A percentile compares a stretch with the other conserved stretches of the same genome.
phyloP scores from a whole-genome alignment of 2,113 vertebrate genomes.

The Dolichotis patagonum region DNA sequence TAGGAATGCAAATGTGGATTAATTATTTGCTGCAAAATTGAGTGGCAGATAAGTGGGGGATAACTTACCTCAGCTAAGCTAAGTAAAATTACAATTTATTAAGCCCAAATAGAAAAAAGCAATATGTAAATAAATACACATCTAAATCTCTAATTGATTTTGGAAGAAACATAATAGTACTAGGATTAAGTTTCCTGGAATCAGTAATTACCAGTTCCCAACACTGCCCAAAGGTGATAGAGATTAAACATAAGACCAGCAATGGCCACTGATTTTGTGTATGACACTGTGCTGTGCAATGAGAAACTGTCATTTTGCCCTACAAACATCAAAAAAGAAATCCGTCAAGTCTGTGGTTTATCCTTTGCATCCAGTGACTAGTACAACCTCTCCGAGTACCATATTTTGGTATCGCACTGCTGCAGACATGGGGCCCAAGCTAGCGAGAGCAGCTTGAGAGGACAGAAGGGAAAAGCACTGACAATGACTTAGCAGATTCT shows the following conservation, averaged over 20 bases:
- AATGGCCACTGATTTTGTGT: background rate
- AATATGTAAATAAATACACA: background rate
- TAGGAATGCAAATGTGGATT: background rate
- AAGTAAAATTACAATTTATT: background rate
- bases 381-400: background rate
- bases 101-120: slow-evolving; percentile 13
- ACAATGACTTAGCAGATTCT: background rate
- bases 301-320: background rate
- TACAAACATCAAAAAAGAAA: background rate
- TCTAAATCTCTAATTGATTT: background rate
- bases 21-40: background rate
- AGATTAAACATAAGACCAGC: rapidly evolving
- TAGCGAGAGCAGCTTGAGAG: background rate
- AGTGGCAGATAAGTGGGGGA: background rate
- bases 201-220: background rate
- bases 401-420: background rate
- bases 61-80: background rate
- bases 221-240: rapidly evolving
- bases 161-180: background rate
- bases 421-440: background rate
- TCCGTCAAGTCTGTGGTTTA: background rate
- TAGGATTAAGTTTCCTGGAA: background rate
- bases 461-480: background rate
- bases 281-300: no score
- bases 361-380: background rate